Conservation (phyloP, 2,797 vertebrate genomes). For the Pogoniulus pusillus region DNA sequence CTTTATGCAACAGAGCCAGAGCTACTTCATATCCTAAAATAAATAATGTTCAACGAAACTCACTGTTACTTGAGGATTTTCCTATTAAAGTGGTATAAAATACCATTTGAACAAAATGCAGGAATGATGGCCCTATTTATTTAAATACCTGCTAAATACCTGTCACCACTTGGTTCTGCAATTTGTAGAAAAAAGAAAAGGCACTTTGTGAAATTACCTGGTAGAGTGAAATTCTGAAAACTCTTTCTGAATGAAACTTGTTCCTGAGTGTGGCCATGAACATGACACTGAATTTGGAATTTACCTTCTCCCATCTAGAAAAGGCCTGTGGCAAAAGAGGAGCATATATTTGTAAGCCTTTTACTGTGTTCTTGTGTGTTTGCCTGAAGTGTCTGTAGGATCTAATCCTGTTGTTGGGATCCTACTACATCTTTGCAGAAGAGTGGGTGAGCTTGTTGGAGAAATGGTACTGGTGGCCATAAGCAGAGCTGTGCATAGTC, state of each 20-base stretch:
- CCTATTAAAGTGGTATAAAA: conserved; percentile 21
- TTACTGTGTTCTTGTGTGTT: background rate
- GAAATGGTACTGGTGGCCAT: background rate
- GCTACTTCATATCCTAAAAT: conserved; percentile 15
- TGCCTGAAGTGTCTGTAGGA: background rate
- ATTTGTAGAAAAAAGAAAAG: conserved; percentile 5
- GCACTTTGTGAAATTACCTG: background rate
- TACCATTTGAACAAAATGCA: background rate
- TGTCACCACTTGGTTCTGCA: conserved; percentile 14
- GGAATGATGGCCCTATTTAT: background rate
- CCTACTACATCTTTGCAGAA: background rate
- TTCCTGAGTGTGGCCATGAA: background rate
- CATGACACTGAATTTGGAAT: background rate
- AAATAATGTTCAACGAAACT: conserved; percentile 35
- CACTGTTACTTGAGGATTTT: conserved; percentile 37
- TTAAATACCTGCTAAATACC: background rate
- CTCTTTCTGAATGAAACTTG: background rate
- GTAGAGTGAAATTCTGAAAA: background rate
- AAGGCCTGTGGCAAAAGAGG: background rate
- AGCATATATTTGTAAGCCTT: background rate
- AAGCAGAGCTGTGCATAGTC: background rate
- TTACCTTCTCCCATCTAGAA: background rate
- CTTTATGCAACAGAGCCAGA: conserved; percentile 1
- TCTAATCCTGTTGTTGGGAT: background rate
- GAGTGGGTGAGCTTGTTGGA: background rate